A percentile compares a stretch with the other conserved stretches of the same genome.
phyloP scores from a whole-genome alignment of 2,113 vertebrate genomes.

The Salvelinus sp. region DNA sequence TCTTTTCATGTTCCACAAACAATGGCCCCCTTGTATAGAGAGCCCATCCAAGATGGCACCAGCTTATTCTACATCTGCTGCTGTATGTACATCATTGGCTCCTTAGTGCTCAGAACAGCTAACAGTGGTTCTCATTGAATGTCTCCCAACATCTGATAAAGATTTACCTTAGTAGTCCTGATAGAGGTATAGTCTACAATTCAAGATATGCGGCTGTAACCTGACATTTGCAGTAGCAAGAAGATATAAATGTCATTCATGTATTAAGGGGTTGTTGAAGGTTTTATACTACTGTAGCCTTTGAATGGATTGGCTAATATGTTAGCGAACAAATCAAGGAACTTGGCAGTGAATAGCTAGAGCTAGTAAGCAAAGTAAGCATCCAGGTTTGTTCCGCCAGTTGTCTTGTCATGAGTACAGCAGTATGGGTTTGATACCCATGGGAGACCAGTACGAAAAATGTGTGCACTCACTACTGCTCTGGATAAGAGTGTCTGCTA shows the following conservation, averaged over 20 bases:
- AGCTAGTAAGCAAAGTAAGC: not conserved
- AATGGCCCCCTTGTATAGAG: not conserved
- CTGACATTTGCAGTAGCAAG: not conserved
- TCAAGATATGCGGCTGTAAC: not conserved
- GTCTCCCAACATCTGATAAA: constrained; percentile 19
- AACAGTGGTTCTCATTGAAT: not conserved
- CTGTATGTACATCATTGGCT: constrained; percentile 4
- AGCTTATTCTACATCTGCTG: not conserved
- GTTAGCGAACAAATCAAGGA: not conserved
- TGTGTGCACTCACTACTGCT: too few relatives aligned
- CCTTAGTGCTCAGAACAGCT: not conserved
- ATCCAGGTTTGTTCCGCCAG: not conserved
- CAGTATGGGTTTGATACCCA: not conserved
- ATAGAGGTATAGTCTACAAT: not conserved
- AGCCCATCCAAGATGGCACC: not conserved
- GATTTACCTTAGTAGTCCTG: not conserved
- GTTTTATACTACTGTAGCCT: not conserved
- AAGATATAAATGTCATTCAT: not conserved
- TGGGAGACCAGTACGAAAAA: too few relatives aligned
- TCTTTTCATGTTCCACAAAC: not conserved
- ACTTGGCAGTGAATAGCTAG: not conserved
- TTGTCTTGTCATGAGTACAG: not conserved
- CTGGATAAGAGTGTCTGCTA: too few relatives aligned
- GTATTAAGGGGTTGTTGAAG: not conserved
- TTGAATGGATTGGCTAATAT: not conserved